A percentile compares a stretch with the other conserved stretches of the same genome.
phyloP scores from a whole-genome alignment of 1,140 invertebrate species.

The Drosophila athabasca region DNA sequence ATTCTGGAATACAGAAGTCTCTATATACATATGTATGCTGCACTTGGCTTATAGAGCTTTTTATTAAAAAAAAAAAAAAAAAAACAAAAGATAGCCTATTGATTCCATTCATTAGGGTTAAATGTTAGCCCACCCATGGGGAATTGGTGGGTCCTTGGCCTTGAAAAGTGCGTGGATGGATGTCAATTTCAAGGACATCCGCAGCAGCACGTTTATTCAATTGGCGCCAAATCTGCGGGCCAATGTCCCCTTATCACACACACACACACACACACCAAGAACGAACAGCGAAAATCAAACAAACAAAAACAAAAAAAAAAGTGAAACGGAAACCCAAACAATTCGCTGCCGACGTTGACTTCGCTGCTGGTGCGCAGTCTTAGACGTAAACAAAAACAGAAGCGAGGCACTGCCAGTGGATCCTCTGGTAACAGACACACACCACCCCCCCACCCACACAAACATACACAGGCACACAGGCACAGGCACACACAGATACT shows the following conservation, averaged over 20 bases:
- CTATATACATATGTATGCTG: too few relatives aligned
- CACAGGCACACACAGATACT: constrained; percentile 22
- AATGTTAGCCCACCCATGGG: too few relatives aligned
- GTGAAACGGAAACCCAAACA: constrained; percentile 50
- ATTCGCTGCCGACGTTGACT: constrained; percentile 23
- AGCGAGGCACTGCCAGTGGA: constrained; percentile 15
- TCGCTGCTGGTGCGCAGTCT: constrained; percentile 44
- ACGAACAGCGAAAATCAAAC: constrained; percentile 52
- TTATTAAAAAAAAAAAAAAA: too few relatives aligned
- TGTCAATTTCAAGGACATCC: constrained; percentile 35
- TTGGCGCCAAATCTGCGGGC: constrained; percentile 52
- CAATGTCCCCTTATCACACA: constrained; percentile 64
- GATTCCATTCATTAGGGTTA: too few relatives aligned
- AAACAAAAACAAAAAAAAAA: constrained; percentile 30
- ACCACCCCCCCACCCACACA: constrained; percentile 4
- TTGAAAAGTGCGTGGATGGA: not conserved
- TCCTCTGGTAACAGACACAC: constrained; percentile 8
- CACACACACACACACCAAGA: constrained; percentile 5
- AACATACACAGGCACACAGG: constrained; percentile 16
- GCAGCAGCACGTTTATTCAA: constrained; percentile 26
- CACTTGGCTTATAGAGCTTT: too few relatives aligned
- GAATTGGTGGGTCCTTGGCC: not conserved
- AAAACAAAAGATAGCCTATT: too few relatives aligned
- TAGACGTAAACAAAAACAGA: constrained; percentile 60
- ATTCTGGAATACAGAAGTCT: too few relatives aligned